These are phyloP conservation scores for Ceraclea dissimilis DNA, from an alignment of 2,888 invertebrate species.

Conservation along the genomic window DNA sequence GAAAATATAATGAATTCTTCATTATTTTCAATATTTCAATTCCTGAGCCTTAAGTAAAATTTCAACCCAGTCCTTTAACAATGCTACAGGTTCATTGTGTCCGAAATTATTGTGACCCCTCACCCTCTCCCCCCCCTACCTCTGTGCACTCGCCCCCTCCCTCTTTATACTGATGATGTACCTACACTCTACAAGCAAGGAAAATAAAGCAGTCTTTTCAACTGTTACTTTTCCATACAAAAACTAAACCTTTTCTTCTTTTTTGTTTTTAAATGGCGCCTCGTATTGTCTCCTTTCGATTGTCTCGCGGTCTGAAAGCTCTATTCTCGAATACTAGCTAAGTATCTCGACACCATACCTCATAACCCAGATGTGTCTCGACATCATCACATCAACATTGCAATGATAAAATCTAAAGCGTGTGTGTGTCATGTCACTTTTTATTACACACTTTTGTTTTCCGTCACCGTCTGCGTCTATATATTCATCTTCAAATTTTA, in stretches of 20 bases:
- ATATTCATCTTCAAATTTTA: too few species aligned
- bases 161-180: slow-evolving; percentile 5
- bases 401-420: too few species aligned
- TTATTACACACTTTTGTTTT: too few species aligned
- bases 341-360: neutral
- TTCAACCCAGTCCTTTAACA: slow-evolving; percentile 19
- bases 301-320: slow-evolving; percentile 43
- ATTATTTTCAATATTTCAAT: too few species aligned
- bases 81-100: slow-evolving; percentile 24
- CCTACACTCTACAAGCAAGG: slow-evolving; percentile 20
- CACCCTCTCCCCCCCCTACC: slow-evolving; percentile 21
- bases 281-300: slow-evolving; percentile 55
- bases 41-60: slow-evolving; percentile 10
- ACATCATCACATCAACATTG: too few species aligned
- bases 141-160: slow-evolving; percentile 22
- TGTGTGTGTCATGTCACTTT: too few species aligned
- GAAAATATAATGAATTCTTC: too few species aligned
- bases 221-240: slow-evolving; percentile 30
- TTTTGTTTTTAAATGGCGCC: slow-evolving; percentile 55
- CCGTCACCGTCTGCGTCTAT: too few species aligned
- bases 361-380: too few species aligned
- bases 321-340: slow-evolving; percentile 4
- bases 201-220: slow-evolving; percentile 26
- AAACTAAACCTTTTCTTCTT: slow-evolving; percentile 55
- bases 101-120: slow-evolving; percentile 25